phyloP scores from a whole-genome alignment of 1,140 invertebrate species.

The Drosophila lacteicornis region DNA sequence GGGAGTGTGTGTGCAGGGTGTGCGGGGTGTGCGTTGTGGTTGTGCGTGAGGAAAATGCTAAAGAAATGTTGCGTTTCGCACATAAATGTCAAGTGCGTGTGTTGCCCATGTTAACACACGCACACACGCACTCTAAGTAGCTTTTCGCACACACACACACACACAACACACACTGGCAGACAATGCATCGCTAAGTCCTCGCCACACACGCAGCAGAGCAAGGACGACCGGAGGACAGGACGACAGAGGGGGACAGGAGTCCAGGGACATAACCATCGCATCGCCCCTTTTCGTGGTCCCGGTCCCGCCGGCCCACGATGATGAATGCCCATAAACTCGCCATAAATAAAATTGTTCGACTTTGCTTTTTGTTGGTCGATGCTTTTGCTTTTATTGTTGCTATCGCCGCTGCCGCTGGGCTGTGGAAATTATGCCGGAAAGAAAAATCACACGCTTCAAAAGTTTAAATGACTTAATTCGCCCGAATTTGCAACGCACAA shows the following conservation, averaged over 20 bases:
- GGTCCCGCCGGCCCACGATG: conserved; percentile 37
- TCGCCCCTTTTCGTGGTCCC: conserved; percentile 7
- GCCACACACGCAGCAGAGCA: conserved; percentile 2
- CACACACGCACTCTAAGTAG: conserved; percentile 65
- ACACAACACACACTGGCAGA: conserved; percentile 19
- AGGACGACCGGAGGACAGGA: conserved; percentile 13
- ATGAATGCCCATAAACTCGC: conserved; percentile 80
- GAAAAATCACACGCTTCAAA: conserved; percentile 75
- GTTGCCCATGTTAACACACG: conserved; percentile 59
- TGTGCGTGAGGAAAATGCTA: conserved; percentile 69
- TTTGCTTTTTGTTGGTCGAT: conserved; percentile 41
- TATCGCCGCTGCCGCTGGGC: conserved; percentile 23
- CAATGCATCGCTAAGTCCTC: conserved; percentile 44
- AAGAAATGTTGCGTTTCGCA: conserved; percentile 66
- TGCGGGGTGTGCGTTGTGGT: conserved; percentile 5
- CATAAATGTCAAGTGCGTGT: conserved; percentile 81
- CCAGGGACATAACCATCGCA: conserved; percentile 39
- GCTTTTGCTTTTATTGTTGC: conserved; percentile 13
- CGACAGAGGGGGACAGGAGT: conserved; percentile 17
- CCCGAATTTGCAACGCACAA: conserved; percentile 41
- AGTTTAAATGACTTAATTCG: conserved; percentile 83
- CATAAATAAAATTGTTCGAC: conserved; percentile 75
- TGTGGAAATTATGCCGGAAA: conserved; percentile 71
- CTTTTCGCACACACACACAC: conserved; percentile 43
- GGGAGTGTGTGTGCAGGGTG: not conserved